These are phyloP conservation scores for Potamilus streckersoni DNA, from an alignment of 1,140 invertebrate genomes.

Conservation along the genomic window DNA sequence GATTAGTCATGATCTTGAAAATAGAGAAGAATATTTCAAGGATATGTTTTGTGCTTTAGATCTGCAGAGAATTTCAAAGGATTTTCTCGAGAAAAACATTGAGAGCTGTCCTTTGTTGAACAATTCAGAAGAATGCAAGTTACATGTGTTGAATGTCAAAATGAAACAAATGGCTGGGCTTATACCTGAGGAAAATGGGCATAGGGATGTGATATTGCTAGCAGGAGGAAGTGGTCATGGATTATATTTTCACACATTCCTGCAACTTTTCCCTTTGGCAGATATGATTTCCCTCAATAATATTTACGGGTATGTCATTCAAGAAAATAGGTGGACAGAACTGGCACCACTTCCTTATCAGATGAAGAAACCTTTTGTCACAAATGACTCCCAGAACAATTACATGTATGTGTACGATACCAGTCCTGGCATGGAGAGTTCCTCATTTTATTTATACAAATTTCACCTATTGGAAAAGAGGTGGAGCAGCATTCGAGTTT, in stretches of 20 bases:
- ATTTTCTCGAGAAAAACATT: conserved; percentile 33
- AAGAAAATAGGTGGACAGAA: conserved; percentile 52
- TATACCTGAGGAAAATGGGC: conserved; percentile 22
- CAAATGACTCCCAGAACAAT: conserved; percentile 25
- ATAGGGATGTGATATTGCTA: conserved; percentile 48
- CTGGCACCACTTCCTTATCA: conserved; percentile 47
- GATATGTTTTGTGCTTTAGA: conserved; percentile 48
- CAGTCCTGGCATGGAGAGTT: conserved; percentile 27
- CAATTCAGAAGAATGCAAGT: conserved; percentile 41
- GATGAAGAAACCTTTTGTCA: conserved; percentile 38
- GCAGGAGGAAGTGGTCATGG: conserved; percentile 43
- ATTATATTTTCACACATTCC: conserved; percentile 31
- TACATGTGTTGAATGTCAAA: conserved; percentile 43
- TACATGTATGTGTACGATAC: conserved; percentile 44
- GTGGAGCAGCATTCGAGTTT: conserved; percentile 38
- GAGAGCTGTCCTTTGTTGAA: conserved; percentile 37
- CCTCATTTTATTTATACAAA: conserved; percentile 33
- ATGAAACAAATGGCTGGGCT: conserved; percentile 41
- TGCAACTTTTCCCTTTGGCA: conserved; percentile 33
- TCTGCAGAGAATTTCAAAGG: conserved; percentile 33
- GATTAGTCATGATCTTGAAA: conserved; percentile 42
- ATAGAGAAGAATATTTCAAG: conserved; percentile 35
- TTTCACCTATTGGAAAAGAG: conserved; percentile 30
- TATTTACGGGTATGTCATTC: conserved; percentile 49
- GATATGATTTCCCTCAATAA: conserved; percentile 38